phyloP scores from a whole-genome alignment of 2,797 vertebrate genomes.

The Trachops cirrhosus region DNA sequence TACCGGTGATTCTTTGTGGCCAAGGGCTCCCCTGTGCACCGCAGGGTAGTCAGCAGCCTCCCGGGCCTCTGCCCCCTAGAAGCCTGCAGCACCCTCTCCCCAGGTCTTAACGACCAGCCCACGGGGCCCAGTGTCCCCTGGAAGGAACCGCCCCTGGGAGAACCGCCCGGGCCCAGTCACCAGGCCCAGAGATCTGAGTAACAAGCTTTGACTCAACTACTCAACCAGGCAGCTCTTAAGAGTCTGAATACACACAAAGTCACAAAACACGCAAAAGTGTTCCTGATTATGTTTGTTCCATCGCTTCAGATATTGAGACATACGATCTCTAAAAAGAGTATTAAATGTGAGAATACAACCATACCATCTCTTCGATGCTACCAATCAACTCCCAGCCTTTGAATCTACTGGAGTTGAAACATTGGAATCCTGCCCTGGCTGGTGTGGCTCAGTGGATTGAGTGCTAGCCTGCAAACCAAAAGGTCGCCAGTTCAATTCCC shows the following conservation, averaged over 20 bases:
- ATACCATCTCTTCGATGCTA: background rate
- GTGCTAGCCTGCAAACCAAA: too few species aligned
- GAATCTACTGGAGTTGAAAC: background rate
- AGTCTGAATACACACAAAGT: background rate
- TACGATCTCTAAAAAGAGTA: background rate
- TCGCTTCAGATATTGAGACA: conserved; percentile 14
- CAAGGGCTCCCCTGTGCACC: background rate
- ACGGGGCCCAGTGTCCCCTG: background rate
- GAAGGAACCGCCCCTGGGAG: background rate
- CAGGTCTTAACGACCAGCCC: background rate
- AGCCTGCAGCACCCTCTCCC: background rate
- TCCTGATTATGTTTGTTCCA: background rate
- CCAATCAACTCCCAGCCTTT: background rate
- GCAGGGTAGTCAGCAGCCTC: background rate
- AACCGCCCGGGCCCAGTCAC: background rate
- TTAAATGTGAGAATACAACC: background rate
- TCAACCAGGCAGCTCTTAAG: background rate
- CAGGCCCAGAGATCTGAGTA: background rate
- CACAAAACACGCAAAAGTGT: background rate
- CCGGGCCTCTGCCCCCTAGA: background rate
- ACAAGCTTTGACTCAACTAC: background rate
- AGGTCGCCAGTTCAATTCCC: too few species aligned
- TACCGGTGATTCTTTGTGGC: background rate
- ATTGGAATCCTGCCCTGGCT: background rate
- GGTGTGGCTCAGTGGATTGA: too few species aligned